phyloP scores from a whole-genome alignment of 2,888 invertebrate genomes.

The Callyntrura guangdongensis region DNA sequence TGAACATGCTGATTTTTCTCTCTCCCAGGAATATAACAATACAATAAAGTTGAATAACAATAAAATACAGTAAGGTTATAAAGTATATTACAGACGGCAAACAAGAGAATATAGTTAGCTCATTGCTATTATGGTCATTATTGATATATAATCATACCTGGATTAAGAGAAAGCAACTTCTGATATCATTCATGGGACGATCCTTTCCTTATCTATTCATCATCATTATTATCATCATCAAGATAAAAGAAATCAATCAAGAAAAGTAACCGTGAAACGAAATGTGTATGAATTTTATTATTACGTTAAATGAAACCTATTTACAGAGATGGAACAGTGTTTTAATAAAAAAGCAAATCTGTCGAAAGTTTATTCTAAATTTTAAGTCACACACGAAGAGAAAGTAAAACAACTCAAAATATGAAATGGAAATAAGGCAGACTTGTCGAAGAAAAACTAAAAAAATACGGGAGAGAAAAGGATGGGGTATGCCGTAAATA shows the following conservation, averaged over 20 bases:
- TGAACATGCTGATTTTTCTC: not conserved
- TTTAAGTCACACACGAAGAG: slow-evolving; percentile 33
- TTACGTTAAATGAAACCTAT: slow-evolving; percentile 33
- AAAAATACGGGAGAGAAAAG: slow-evolving; percentile 20
- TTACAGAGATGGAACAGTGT: slow-evolving; percentile 11
- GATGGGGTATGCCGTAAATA: not conserved
- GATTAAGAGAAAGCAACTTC: slow-evolving; percentile 67
- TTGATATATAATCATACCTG: slow-evolving; percentile 59
- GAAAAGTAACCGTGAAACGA: slow-evolving; percentile 28
- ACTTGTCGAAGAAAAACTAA: slow-evolving; percentile 43
- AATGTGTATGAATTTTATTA: slow-evolving; percentile 64
- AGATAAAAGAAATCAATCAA: slow-evolving; percentile 50
- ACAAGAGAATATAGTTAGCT: not conserved
- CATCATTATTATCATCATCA: slow-evolving; percentile 43
- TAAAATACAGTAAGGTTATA: not conserved
- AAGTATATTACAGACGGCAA: not conserved
- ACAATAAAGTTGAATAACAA: slow-evolving; percentile 1
- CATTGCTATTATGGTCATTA: slow-evolving; percentile 9
- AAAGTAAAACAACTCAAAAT: too few relatives aligned
- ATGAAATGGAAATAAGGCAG: slow-evolving; percentile 41
- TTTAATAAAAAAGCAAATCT: slow-evolving; percentile 45
- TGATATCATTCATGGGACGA: slow-evolving; percentile 77
- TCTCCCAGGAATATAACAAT: not conserved
- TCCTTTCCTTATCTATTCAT: slow-evolving; percentile 61
- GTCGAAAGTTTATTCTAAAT: slow-evolving; percentile 58